Percentiles rank a stretch among this genome's conserved stretches.
Evolutionary conservation across 53 echinoderm and acorn worm species (phyloP).

Genomic region (Arbacia lixula): DNA sequence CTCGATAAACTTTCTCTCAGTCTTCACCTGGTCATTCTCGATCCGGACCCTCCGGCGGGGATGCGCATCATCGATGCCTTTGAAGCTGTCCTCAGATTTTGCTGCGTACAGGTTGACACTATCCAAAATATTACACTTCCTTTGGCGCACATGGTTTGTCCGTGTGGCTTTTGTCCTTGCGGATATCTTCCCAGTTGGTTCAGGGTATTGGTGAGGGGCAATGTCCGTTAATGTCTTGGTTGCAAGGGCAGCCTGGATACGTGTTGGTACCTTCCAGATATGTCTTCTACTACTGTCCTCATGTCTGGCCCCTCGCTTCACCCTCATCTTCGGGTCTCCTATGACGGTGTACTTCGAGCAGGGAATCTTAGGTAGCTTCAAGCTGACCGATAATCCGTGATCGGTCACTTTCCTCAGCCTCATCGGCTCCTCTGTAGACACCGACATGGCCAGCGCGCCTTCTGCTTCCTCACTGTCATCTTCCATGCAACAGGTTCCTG

Average conservation of each 20-base stretch:
- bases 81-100: constrained; percentile 19
- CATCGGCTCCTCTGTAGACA: background rate
- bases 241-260: background rate
- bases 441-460: background rate
- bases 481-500: too few species aligned
- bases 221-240: background rate
- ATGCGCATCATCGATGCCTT: background rate
- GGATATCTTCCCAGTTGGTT: too few species aligned
- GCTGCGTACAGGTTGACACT: constrained; percentile 25
- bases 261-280: constrained; percentile 58
- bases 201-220: too few species aligned
- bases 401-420: background rate
- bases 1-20: constrained; percentile 49
- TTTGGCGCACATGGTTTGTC: background rate
- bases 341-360: constrained; percentile 72
- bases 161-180: background rate
- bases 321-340: constrained; percentile 70
- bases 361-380: constrained; percentile 57
- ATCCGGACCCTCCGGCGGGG: background rate
- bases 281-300: background rate
- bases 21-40: background rate
- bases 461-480: background rate
- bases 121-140: constrained; percentile 39
- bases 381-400: constrained; percentile 42
- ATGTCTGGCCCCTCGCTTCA: constrained; percentile 39